Evolutionary conservation across 1,140 invertebrate genomes (phyloP), one percentile per base, ranked within the genome.

Genomic region (Samia ricini): DNA sequence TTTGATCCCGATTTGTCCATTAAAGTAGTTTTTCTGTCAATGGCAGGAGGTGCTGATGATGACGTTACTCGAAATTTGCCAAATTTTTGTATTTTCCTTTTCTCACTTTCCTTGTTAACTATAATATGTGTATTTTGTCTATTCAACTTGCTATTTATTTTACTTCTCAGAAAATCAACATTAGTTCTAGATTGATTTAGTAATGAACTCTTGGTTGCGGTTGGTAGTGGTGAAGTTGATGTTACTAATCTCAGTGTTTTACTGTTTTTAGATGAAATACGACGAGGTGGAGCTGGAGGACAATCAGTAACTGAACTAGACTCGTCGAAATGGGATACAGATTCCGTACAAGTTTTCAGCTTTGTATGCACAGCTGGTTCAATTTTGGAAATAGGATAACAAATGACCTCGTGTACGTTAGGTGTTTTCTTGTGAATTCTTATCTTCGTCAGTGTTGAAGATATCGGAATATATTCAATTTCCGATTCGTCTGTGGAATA

Each of bases 381-480:
- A 60, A 91, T 88, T 26, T 81, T 86, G 19, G 90, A 91, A 4
- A 93, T 78, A 22, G 93, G 94, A 79, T 93, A 94, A 73, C 92
- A 94, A 50, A 93, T 78, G 12, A 93, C 90, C 85, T 93, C 92
- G 63, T 88, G 81, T 19, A 77, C 69, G 67, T 74, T 83, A 21
- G 76, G 85, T 15, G 71, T 74, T 75, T 86, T 91, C 83, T 94
- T 95, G 79, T 95, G 94, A 19, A 96, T 93, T 79, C 95, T 93
- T 76, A 96, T 96, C 90, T 94, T 93, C 64, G 95, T 96, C 74
- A 96, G 86, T 60, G 94, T 95, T 36, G 95, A 93, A 60, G 95
- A 95, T 69, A 96, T 95, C 71, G 95, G 95, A 85, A 95, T 95
- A 88, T 95, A 96, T 91, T 96, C 95, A 71, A 96, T 93, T 89